phyloP scores from a whole-genome alignment of 2,113 vertebrate genomes.

The Suricata suricatta region DNA sequence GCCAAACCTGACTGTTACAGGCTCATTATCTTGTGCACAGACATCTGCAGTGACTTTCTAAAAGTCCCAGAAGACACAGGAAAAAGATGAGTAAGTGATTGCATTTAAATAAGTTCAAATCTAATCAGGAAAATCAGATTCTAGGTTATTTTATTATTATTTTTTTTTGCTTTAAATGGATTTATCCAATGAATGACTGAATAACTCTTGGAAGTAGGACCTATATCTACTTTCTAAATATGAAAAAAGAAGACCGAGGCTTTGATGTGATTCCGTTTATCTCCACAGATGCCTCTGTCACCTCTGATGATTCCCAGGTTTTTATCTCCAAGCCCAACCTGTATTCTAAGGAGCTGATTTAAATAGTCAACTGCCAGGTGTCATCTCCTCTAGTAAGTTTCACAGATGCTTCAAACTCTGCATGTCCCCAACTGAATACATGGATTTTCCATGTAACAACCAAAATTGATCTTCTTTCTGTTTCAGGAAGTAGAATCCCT shows the following conservation, averaged over 20 bases:
- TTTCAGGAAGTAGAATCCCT: background rate
- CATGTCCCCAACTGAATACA: background rate
- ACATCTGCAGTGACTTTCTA: constrained; percentile 19
- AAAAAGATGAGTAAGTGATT: constrained; percentile 46
- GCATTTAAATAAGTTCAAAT: constrained; percentile 58
- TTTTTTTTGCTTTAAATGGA: constrained; percentile 47
- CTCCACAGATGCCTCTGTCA: background rate
- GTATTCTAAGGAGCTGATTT: background rate
- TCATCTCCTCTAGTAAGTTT: background rate
- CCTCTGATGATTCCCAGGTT: background rate
- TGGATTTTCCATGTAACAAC: background rate
- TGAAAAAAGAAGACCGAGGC: background rate
- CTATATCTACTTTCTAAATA: background rate
- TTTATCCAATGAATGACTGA: constrained; percentile 21
- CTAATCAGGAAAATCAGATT: constrained; percentile 59
- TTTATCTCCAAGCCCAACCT: background rate
- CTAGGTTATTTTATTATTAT: background rate
- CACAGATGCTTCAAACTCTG: background rate
- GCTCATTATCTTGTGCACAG: background rate
- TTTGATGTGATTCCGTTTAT: background rate
- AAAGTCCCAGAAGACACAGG: background rate
- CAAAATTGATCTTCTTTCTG: background rate
- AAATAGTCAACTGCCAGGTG: background rate
- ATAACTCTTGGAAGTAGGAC: background rate
- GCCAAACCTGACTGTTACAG: background rate